Conservation (phyloP, 2,888 invertebrate genomes). For the Apotomis turbidana region DNA sequence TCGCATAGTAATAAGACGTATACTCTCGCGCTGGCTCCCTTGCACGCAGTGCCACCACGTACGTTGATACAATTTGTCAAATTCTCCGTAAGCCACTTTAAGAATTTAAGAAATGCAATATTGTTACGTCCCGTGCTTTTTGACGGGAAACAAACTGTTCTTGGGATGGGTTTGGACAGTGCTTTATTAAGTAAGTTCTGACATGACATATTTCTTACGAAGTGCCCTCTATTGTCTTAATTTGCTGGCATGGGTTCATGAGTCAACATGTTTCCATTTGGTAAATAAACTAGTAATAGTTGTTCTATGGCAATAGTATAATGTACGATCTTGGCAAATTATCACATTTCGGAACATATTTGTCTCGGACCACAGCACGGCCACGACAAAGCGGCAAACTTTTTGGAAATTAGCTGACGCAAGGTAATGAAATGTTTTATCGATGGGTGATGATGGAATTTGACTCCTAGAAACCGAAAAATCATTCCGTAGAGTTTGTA, state of each 20-base stretch:
- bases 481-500: too few relatives aligned
- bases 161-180: constrained; percentile 28
- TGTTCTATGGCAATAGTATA: too few relatives aligned
- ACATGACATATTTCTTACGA: neutral
- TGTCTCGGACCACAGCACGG: too few relatives aligned
- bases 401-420: too few relatives aligned
- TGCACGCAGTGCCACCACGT: constrained; percentile 34
- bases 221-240: neutral
- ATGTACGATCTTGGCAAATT: too few relatives aligned
- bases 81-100: constrained; percentile 41
- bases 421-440: too few relatives aligned
- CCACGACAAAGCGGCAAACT: too few relatives aligned
- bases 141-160: constrained; percentile 31
- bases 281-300: too few relatives aligned
- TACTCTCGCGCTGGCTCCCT: neutral
- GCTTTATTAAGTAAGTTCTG: constrained; percentile 26
- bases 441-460: too few relatives aligned
- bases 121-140: constrained; percentile 31
- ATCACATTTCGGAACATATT: too few relatives aligned
- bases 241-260: neutral
- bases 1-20: constrained; percentile 12
- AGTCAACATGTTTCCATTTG: too few relatives aligned
- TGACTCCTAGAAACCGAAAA: too few relatives aligned
- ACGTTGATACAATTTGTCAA: constrained; percentile 40
- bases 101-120: constrained; percentile 41